Evolutionary conservation across 2,113 vertebrate genomes (phyloP), one percentile per base, ranked within the genome.

Genomic region (Labeo rohita): DNA sequence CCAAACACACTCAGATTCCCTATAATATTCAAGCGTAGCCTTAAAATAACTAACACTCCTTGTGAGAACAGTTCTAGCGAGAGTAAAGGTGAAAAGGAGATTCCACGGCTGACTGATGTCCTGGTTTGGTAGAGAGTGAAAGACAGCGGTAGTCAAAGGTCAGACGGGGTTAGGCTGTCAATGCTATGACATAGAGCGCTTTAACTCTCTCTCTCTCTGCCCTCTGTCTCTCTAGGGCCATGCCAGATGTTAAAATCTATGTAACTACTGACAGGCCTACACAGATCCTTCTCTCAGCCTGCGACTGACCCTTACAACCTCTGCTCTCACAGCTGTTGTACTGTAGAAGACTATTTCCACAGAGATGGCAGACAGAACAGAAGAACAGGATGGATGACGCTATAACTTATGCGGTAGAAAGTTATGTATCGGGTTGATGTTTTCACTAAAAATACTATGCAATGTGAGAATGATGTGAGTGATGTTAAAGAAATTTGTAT

Each of bases 201-300:
- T 90, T 81, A 0, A 0, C 21, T 75, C 16, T 2, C 88, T 63
- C 74, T 77, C 89, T 79, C 21, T 90, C 77, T 91, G 89, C 23
- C 70, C 85, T 59, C 85, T 2, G 79, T 83, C 87, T 78, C 65
- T 80, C 75, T 84, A 73, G 88, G 81, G 73, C 88, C 86, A 83
- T 89, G 75, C 86, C 80, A 82, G 80, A 82, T 82, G 80, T 82
- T 82, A 82, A 82, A 82, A 82, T 82, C 45, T 68, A 82, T 82
- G 80, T 82, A 70, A 82, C 80, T 70, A 82, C 80, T 82, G 80
- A 82, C 80, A 82, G 80, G 80, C 63, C 63, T 68, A 82, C 61
- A 82, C 80, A 66, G 80, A 82, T 82, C 47, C 52, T 82, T 87
- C 84, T 84, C 73, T 84, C 74, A 87, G 88, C 86, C 91, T 90